Percentiles rank a stretch among this genome's conserved stretches.
Evolutionary conservation across 2,113 vertebrate genomes (phyloP).

Genomic region (Ochotona princeps): DNA sequence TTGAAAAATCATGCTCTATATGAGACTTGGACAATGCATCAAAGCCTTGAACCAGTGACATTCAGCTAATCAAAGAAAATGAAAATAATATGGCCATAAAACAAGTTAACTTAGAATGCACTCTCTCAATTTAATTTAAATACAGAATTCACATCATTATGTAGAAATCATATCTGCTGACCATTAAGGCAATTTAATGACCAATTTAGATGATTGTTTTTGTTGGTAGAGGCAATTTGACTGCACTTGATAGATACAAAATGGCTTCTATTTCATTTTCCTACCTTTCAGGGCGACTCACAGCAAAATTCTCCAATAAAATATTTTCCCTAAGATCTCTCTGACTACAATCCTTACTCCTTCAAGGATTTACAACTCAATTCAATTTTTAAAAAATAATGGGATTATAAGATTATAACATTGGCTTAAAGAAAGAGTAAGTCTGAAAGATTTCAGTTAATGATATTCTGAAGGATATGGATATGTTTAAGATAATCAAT

Average conservation of each 20-base stretch:
- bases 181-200: background rate
- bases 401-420: background rate
- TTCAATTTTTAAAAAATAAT: too few relatives aligned
- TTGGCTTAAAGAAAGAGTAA: slow-evolving; percentile 33
- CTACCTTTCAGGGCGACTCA: slow-evolving; percentile 33
- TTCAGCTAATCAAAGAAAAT: background rate
- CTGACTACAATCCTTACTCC: background rate
- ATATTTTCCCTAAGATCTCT: background rate
- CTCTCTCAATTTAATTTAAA: background rate
- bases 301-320: slow-evolving; percentile 25
- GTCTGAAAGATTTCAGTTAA: slow-evolving; percentile 11
- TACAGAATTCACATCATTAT: background rate
- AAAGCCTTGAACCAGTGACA: background rate
- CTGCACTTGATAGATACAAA: background rate
- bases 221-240: background rate
- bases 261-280: slow-evolving; percentile 33
- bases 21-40: background rate
- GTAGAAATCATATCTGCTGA: background rate
- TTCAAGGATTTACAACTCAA: background rate
- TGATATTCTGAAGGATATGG: slow-evolving; percentile 15
- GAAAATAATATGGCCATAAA: background rate
- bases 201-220: slow-evolving; percentile 17
- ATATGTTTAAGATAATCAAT: slow-evolving; percentile 23
- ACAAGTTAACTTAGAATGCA: slow-evolving; percentile 14
- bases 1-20: slow-evolving; percentile 1